Evolutionary conservation across 2,797 vertebrate species (phyloP).

Genomic region (Leuciscus waleckii): DNA sequence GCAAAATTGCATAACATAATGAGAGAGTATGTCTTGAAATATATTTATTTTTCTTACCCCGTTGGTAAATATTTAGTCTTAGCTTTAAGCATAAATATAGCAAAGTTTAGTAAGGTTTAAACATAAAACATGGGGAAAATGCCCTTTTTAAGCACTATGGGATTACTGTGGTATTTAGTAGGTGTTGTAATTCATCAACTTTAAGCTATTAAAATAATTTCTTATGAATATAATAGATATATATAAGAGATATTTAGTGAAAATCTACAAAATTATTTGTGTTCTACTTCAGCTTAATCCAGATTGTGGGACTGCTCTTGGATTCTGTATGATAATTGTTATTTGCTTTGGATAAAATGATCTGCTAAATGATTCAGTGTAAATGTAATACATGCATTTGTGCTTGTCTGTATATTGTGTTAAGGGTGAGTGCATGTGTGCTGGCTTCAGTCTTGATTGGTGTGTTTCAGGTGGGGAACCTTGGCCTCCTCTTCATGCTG

Average conservation of each 20-base stretch:
- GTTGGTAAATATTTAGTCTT: background rate
- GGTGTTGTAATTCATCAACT: background rate
- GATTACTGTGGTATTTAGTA: background rate
- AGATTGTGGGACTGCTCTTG: background rate
- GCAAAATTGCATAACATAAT: background rate
- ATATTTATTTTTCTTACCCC: background rate
- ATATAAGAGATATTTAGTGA: no score
- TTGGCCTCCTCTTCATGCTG: conserved; percentile 98
- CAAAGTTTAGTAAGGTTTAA: background rate
- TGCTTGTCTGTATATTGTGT: background rate
- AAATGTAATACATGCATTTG: background rate
- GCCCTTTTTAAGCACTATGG: background rate
- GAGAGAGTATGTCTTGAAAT: background rate
- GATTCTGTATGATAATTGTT: background rate
- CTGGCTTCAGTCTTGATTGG: conserved; percentile 26
- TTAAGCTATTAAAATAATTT: background rate
- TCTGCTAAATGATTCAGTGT: conserved; percentile 9
- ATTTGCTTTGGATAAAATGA: background rate
- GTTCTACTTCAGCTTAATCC: background rate
- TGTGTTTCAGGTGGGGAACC: conserved; percentile 92
- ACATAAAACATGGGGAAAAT: background rate
- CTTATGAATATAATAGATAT: no score
- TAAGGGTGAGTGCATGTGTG: background rate
- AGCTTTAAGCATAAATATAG: background rate
- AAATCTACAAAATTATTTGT: background rate